Evolutionary conservation across 2,888 invertebrate species (phyloP).

Genomic region (Tromatobia lineatoria): DNA sequence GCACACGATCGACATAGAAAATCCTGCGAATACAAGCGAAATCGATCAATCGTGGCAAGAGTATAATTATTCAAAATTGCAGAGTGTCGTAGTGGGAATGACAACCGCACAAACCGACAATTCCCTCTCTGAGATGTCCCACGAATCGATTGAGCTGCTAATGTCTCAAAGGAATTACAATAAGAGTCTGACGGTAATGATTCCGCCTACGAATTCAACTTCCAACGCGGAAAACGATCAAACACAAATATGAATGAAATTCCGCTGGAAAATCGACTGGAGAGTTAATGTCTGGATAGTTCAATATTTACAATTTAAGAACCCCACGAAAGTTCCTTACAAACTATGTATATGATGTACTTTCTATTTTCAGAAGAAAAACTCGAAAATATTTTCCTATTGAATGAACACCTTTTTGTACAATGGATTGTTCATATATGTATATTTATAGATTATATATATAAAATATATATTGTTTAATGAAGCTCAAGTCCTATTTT

Average conservation of each 20-base stretch:
- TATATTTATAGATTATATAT: conserved; percentile 16
- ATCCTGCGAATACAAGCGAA: conserved; percentile 1
- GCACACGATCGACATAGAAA: conserved; percentile 41
- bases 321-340: conserved; percentile 48
- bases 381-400: conserved; percentile 43
- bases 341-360: not conserved
- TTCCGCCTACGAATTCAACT: conserved; percentile 21
- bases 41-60: conserved; percentile 68
- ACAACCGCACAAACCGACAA: conserved; percentile 49
- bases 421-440: conserved; percentile 36
- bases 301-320: conserved; percentile 6
- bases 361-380: conserved; percentile 7
- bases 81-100: conserved; percentile 43
- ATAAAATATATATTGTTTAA: conserved; percentile 39
- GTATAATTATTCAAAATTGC: conserved; percentile 68
- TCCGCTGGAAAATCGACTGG: not conserved
- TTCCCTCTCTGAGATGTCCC: conserved; percentile 57
- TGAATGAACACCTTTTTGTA: conserved; percentile 32
- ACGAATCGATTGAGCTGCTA: conserved; percentile 46
- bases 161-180: conserved; percentile 41
- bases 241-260: conserved; percentile 30
- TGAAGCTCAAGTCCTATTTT: not conserved
- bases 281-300: conserved; percentile 3
- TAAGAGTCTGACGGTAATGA: conserved; percentile 12
- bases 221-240: conserved; percentile 20